Percentiles rank a stretch among this genome's conserved stretches.
These are phyloP conservation scores for Labeo rohita DNA, from an alignment of 2,113 vertebrate genomes.

Conservation along the genomic window DNA sequence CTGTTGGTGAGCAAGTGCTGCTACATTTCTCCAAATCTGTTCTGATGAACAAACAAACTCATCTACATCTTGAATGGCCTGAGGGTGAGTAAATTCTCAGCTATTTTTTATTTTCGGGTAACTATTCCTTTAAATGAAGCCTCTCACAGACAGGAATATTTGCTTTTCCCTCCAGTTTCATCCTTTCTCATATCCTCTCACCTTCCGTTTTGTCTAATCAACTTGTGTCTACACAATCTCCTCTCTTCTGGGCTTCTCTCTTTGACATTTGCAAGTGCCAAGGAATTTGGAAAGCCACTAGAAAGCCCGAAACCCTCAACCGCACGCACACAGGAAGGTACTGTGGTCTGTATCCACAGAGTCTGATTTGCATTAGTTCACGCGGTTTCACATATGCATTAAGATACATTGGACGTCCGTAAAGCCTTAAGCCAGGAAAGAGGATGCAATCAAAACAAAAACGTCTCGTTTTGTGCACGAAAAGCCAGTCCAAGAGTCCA, in stretches of 20 bases:
- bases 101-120: background rate
- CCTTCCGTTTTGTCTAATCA: conserved; percentile 16
- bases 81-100: background rate
- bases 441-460: background rate
- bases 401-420: background rate
- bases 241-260: background rate
- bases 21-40: background rate
- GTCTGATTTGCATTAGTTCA: background rate
- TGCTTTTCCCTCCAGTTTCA: conserved; percentile 13
- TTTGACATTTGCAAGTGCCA: conserved; percentile 37
- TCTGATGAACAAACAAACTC: no score
- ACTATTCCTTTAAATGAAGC: background rate
- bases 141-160: conserved; percentile 32
- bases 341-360: background rate
- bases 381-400: background rate
- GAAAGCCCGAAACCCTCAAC: background rate
- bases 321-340: background rate
- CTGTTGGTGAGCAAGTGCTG: background rate
- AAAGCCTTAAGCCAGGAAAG: background rate
- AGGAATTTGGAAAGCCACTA: background rate
- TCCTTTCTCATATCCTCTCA: conserved; percentile 22
- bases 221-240: conserved; percentile 1
- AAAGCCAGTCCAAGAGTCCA: background rate
- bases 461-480: conserved; percentile 2
- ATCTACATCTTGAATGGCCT: background rate